Conservation (phyloP, 2,113 vertebrate genomes). For the Guaruba guarouba region DNA sequence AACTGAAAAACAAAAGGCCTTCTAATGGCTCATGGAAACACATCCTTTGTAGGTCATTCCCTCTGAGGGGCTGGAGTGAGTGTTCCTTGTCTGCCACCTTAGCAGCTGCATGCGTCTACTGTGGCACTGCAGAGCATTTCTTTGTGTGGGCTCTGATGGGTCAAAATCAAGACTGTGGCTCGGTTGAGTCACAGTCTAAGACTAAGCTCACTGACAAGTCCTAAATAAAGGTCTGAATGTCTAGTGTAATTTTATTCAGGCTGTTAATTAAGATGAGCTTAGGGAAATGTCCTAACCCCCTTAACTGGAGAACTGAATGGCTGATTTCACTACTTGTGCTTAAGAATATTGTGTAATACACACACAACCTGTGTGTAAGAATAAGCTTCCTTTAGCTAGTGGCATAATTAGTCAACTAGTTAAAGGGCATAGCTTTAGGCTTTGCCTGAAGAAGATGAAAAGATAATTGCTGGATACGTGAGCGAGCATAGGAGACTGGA, state of each 20-base stretch:
- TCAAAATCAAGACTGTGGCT: neutral
- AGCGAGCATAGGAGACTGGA: neutral
- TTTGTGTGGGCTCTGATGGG: neutral
- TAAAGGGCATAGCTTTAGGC: neutral
- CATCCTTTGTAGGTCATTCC: neutral
- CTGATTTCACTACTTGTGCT: neutral
- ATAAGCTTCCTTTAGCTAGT: neutral
- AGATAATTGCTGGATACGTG: slow-evolving; percentile 25
- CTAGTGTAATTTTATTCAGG: neutral
- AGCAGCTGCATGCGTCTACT: accelerated
- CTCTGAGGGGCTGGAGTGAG: neutral
- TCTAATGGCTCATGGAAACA: neutral
- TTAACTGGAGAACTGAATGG: neutral
- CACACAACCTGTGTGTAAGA: neutral
- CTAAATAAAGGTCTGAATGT: neutral
- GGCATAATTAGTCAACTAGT: neutral
- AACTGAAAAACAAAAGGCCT: accelerated
- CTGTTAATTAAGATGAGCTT: neutral
- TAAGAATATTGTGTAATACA: neutral
- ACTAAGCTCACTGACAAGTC: neutral
- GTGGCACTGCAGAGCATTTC: neutral
- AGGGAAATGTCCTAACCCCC: neutral
- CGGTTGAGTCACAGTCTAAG: accelerated
- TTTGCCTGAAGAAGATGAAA: slow-evolving; percentile 23
- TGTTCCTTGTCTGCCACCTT: neutral